phyloP scores from a whole-genome alignment of 2,888 invertebrate species.

The Sarcophaga rosellei region DNA sequence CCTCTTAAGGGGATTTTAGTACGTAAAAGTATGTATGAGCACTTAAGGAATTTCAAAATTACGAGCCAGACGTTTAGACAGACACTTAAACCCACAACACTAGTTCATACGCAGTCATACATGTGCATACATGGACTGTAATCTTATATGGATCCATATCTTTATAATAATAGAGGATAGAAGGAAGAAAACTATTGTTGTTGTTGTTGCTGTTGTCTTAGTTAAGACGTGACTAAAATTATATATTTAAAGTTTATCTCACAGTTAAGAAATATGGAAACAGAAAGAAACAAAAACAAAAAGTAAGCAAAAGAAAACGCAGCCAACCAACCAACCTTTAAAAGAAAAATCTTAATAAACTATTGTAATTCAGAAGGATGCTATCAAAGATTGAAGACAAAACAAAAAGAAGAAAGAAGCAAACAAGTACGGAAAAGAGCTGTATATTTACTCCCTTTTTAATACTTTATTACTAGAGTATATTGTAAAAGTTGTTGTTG shows the following conservation, averaged over 20 bases:
- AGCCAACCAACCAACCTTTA: constrained; percentile 23
- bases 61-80: not conserved
- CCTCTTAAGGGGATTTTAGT: not conserved
- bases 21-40: not conserved
- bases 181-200: too few species aligned
- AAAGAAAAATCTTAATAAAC: constrained; percentile 32
- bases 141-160: constrained; percentile 65
- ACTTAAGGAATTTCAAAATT: not conserved
- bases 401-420: constrained; percentile 23
- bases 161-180: not conserved
- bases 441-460: constrained; percentile 52
- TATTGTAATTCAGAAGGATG: constrained; percentile 11
- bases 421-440: not conserved
- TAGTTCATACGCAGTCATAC: not conserved
- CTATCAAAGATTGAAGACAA: not conserved
- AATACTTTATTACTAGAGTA: constrained; percentile 20
- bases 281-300: not conserved
- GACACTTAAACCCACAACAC: not conserved
- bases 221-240: constrained; percentile 67
- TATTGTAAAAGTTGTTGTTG: not conserved
- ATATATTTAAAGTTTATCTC: constrained; percentile 65
- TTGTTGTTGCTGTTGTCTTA: too few species aligned
- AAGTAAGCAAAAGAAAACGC: not conserved
- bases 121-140: constrained; percentile 8
- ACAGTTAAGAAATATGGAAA: constrained; percentile 19